phyloP scores from a whole-genome alignment of 2,888 invertebrate species.

The Platypus cylindrus region DNA sequence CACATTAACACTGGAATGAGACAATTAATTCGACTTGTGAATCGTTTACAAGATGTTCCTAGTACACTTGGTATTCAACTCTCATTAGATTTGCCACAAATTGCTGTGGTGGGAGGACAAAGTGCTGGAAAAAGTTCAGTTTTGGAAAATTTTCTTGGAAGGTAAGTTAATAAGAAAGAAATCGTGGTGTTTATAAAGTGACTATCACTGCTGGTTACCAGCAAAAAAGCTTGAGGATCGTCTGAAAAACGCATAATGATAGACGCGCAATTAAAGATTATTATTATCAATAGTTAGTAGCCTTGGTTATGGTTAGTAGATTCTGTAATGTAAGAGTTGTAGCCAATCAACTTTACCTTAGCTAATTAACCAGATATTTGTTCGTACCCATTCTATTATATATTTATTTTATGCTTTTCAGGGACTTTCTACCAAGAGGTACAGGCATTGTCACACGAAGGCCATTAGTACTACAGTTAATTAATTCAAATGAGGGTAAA shows the following conservation, averaged over 20 bases:
- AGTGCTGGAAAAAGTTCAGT: constrained; percentile 99
- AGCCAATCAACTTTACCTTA: too few species aligned
- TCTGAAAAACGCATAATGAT: too few species aligned
- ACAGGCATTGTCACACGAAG: constrained; percentile 95
- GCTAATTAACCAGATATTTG: too few species aligned
- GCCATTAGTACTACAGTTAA: constrained; percentile 86
- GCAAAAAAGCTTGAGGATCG: too few species aligned
- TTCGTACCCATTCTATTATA: too few species aligned
- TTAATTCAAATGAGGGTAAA: constrained; percentile 67
- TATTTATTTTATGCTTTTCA: constrained; percentile 47
- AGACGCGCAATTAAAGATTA: too few species aligned
- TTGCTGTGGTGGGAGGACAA: constrained; percentile 99
- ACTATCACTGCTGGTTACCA: too few species aligned
- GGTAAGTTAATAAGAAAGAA: constrained; percentile 42
- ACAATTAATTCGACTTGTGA: constrained; percentile 96
- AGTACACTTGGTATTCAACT: constrained; percentile 94
- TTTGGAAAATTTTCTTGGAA: constrained; percentile 99
- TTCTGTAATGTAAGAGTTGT: too few species aligned
- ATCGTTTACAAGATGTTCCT: constrained; percentile 99
- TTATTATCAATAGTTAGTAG: too few species aligned
- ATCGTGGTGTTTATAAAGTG: too few species aligned
- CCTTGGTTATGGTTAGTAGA: too few species aligned
- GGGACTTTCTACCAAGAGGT: constrained; percentile 90
- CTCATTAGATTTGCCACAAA: constrained; percentile 98
- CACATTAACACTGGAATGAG: constrained; percentile 97